Evolutionary conservation across 2,888 invertebrate species (phyloP).

Genomic region (Myopa tessellatipennis): DNA sequence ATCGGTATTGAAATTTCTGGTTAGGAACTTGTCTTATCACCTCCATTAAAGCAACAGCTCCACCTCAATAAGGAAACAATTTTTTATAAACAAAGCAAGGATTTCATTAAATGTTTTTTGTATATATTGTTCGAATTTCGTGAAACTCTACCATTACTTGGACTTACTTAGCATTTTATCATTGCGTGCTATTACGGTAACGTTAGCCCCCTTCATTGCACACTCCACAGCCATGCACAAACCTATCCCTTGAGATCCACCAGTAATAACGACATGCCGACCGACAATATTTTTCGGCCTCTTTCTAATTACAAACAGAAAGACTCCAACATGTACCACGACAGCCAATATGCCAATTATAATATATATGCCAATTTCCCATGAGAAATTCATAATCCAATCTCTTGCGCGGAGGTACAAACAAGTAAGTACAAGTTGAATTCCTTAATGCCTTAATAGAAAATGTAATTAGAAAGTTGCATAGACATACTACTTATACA

Average conservation of each 20-base stretch:
- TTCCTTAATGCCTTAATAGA: no score
- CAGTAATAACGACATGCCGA: slow-evolving; percentile 82
- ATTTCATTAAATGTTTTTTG: not conserved
- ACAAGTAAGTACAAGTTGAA: no score
- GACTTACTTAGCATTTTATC: slow-evolving; percentile 71
- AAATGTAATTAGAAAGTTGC: slow-evolving; percentile 15
- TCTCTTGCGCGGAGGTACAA: not conserved
- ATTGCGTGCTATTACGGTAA: slow-evolving; percentile 91
- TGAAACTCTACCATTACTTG: not conserved
- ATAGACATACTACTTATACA: no score
- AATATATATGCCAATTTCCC: slow-evolving; percentile 57
- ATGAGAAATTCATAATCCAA: slow-evolving; percentile 54
- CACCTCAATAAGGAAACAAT: slow-evolving; percentile 58
- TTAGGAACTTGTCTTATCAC: slow-evolving; percentile 68
- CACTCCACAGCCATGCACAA: slow-evolving; percentile 83
- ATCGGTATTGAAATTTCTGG: slow-evolving; percentile 74
- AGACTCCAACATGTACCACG: slow-evolving; percentile 57
- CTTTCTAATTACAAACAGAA: slow-evolving; percentile 60
- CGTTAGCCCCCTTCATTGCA: slow-evolving; percentile 84
- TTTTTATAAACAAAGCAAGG: not conserved
- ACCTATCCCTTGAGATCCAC: slow-evolving; percentile 97
- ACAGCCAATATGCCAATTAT: no score
- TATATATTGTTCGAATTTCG: no score
- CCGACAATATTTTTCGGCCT: slow-evolving; percentile 61
- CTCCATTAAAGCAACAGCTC: slow-evolving; percentile 73